These are phyloP conservation scores for Orthosia cruda DNA, from an alignment of 2,888 invertebrate species.

Conservation along the genomic window DNA sequence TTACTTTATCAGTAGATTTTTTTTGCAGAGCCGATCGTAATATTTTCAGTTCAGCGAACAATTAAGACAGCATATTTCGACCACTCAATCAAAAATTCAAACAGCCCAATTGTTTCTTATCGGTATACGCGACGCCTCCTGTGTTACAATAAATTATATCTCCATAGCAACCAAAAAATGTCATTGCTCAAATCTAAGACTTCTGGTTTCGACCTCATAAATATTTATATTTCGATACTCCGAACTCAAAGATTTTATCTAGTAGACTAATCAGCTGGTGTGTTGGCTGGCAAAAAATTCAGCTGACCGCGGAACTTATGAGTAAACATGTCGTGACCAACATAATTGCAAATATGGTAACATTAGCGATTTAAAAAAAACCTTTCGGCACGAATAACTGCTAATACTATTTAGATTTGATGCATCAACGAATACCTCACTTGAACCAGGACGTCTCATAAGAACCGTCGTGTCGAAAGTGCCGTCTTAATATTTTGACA, in stretches of 20 bases:
- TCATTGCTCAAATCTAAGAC: slow-evolving; percentile 33
- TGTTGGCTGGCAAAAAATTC: slow-evolving; percentile 56
- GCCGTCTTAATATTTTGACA: too few relatives aligned
- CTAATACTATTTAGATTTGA: background rate
- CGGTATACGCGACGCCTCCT: background rate
- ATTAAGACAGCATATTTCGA: slow-evolving; percentile 13
- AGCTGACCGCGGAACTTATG: slow-evolving; percentile 52
- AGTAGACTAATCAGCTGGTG: slow-evolving; percentile 34
- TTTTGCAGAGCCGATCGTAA: slow-evolving; percentile 8
- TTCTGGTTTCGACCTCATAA: slow-evolving; percentile 68
- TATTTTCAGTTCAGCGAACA: background rate
- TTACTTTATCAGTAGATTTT: background rate
- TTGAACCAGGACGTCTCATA: background rate
- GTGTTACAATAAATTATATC: background rate
- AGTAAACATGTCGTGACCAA: slow-evolving; percentile 54
- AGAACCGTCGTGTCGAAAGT: background rate
- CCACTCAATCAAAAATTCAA: slow-evolving; percentile 2
- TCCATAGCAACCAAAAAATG: slow-evolving; percentile 21
- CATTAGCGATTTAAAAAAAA: slow-evolving; percentile 34
- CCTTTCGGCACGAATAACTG: slow-evolving; percentile 13
- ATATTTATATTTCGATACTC: slow-evolving; percentile 57
- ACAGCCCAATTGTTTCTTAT: background rate
- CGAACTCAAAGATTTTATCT: slow-evolving; percentile 59
- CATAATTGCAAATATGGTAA: slow-evolving; percentile 29
- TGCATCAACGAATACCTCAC: background rate